Evolutionary conservation across 2,888 invertebrate species (phyloP), one percentile per base, ranked within the genome.

Genomic region (Capitulum mitella): DNA sequence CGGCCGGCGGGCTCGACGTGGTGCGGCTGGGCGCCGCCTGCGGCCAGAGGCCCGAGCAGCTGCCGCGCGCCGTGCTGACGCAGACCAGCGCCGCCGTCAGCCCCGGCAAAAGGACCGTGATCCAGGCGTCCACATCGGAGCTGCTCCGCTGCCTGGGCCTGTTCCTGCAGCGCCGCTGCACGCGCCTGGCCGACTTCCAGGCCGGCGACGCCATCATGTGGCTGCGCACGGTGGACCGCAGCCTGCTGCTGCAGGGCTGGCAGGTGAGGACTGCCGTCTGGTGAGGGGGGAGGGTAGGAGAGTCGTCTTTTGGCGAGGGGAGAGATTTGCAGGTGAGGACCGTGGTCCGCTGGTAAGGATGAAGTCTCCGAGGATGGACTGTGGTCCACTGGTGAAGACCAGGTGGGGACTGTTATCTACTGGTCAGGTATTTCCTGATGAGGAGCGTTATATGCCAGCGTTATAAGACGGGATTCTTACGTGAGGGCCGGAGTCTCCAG

Each of bases 121-220:
- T 82, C 78, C 82, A 82, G 88, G 98, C 99, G 80, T 97, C 97
- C 82, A 99, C 98, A 48, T 97, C 97, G 78, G 99, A 99, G 89
- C 90, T 99, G 85, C 91, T 99, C 84, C 95, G 96, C 89, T 98
- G 98, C 88, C 90, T 99, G 84, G 98, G 98, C 82, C 90, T 95
- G 87, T 98, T 94, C 88, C 90, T 98, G 84, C 94, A 93, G 87
- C 89, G 91, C 84, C 84, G 85, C 76, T 98, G 98, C 88, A 92
- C 92, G 85, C 91, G 92, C 84, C 89, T 98, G 85, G 90, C 93
- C 84, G 93, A 96, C 88, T 97, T 99, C 87, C 97, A 98, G 85
- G 94, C 97, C 14, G 95, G 95, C 10, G 98, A 98, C 86, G 95
- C 97, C 78, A 97, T 98, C 84, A 94, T 97, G 92, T 99, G 99